Evolutionary conservation across 2,888 invertebrate species (phyloP).

Genomic region (Cerastis rubricosa): DNA sequence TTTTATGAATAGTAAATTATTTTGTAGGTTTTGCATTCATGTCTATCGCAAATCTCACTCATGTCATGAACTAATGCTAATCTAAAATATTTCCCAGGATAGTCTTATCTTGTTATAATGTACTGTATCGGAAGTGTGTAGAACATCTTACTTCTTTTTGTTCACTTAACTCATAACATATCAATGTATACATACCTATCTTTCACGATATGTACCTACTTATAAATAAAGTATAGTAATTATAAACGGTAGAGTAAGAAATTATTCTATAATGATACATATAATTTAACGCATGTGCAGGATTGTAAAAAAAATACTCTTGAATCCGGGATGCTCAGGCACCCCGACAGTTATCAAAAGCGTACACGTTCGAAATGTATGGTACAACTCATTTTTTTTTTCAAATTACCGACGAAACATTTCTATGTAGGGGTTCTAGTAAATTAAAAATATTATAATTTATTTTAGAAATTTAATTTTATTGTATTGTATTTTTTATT

Average conservation of each 20-base stretch:
- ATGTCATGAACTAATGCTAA: neutral
- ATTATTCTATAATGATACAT: neutral
- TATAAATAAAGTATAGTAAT: constrained; percentile 18
- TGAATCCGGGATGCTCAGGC: too few species aligned
- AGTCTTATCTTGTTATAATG: constrained; percentile 1
- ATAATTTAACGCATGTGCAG: constrained; percentile 15
- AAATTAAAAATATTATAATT: too few species aligned
- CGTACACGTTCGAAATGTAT: too few species aligned
- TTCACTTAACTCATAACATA: constrained; percentile 41
- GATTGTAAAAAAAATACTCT: constrained; percentile 23
- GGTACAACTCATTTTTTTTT: too few species aligned
- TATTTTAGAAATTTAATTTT: too few species aligned
- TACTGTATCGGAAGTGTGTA: constrained; percentile 18
- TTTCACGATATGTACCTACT: constrained; percentile 47
- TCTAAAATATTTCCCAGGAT: constrained; percentile 21
- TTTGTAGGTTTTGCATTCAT: neutral
- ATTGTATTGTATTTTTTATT: too few species aligned
- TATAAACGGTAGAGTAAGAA: constrained; percentile 22
- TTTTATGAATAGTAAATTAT: neutral
- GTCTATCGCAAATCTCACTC: neutral
- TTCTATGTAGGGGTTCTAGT: too few species aligned
- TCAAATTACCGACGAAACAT: too few species aligned
- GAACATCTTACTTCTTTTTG: neutral
- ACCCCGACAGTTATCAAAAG: too few species aligned
- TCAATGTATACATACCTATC: constrained; percentile 47